These are phyloP conservation scores for Celastrina argiolus DNA, from an alignment of 2,888 invertebrate species.

Conservation along the genomic window DNA sequence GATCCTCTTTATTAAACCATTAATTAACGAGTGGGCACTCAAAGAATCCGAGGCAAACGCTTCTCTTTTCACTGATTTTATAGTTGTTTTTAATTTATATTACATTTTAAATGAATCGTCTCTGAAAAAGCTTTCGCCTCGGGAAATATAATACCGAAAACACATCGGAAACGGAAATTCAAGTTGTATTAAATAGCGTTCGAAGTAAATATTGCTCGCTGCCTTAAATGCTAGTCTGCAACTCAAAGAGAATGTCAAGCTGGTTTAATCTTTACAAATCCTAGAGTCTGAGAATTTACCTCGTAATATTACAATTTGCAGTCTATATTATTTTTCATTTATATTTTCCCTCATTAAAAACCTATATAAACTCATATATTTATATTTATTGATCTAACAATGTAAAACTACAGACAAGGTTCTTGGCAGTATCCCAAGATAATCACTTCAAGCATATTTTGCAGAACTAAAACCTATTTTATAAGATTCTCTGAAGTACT, in stretches of 20 bases:
- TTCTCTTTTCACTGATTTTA: neutral
- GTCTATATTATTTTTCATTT: too few species aligned
- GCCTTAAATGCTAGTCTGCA: neutral
- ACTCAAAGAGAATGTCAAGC: neutral
- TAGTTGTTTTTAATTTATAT: constrained; percentile 7
- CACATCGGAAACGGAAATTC: neutral
- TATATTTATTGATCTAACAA: too few species aligned
- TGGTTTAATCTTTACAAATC: neutral
- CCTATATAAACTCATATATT: too few species aligned
- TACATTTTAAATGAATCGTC: neutral
- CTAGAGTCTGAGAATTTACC: neutral
- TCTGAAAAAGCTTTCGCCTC: neutral
- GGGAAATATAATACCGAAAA: neutral
- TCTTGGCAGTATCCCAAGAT: too few species aligned
- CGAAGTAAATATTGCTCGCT: neutral
- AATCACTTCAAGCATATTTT: too few species aligned
- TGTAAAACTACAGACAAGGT: too few species aligned
- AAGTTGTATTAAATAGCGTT: neutral
- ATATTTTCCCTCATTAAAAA: too few species aligned
- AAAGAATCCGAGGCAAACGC: neutral
- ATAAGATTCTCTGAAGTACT: too few species aligned
- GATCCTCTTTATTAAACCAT: constrained; percentile 5
- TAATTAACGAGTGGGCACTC: constrained; percentile 1
- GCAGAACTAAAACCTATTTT: too few species aligned
- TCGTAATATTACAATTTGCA: too few species aligned